Base-by-base conservation (phyloP, 2,888 invertebrate genomes). In the Scelioninae gen. 2 region DNA sequence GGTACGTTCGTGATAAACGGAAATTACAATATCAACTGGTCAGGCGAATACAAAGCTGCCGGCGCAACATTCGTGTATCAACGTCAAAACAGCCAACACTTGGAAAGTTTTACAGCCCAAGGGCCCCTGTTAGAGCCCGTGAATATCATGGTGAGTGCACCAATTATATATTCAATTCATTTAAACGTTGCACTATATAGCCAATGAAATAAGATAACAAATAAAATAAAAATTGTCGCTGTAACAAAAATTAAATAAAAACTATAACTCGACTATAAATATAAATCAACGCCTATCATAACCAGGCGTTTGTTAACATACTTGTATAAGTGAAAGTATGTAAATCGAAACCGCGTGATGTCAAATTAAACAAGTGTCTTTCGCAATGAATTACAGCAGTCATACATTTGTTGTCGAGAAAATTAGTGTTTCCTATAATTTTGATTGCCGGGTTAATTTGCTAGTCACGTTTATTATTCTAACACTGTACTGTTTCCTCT, bases 1-100 rank as follows among this genome's bases (percentile, higher is more conserved):
- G n/a, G n/a, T n/a, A n/a, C n/a, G n/a, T 94, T 91, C 84, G 90
- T 96, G 75, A 89, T 96, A 80, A 96, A 96, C 84, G 95, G 95
- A 0, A 92, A 95, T 84, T 93, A 94, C 87, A 79, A 76, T 65
- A 90, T 93, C 73, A 93, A 92, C 76, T 90, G 91, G 80, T 90
- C 92, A 64, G 91, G 93, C n/a, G 88, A 90, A 10, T 93, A 94
- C 81, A 91, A 92, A 76, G 94, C 91, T 2, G 94, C 91, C 2
- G 96, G 96, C 0, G 92, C 95, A 0, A 90, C 90, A 69, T 95
- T 96, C 84, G 87, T 90, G 58, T 96, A 96, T 86, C 88, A 91
- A 65, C 90, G 93, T 73, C 91, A 91, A 77, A 90, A 91, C 79
- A 91, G 92, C 55, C 84, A 87, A 67, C 78, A 80, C 69, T 75